Evolutionary conservation across 1,140 invertebrate species (phyloP).

Genomic region (Muscidifurax raptorellus): DNA sequence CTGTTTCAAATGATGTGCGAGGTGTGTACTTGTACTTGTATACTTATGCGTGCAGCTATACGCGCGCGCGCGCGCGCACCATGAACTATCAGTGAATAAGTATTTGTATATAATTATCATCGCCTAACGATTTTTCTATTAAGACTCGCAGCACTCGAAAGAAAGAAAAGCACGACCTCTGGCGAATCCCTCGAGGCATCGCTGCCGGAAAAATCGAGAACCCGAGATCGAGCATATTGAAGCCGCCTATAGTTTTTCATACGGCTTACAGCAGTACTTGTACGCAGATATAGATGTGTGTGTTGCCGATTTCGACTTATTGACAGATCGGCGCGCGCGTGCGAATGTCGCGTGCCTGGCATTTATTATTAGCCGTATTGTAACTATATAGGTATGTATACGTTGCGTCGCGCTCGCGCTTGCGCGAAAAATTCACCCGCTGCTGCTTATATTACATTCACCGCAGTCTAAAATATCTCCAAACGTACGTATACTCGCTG

Average conservation of each 20-base stretch:
- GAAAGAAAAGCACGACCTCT: too few relatives aligned
- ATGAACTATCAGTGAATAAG: too few relatives aligned
- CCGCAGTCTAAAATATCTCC: neutral
- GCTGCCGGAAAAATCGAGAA: too few relatives aligned
- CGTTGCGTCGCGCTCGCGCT: neutral
- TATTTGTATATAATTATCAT: too few relatives aligned
- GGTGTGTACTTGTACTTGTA: neutral
- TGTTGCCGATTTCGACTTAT: slow-evolving; percentile 13
- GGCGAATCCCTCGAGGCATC: too few relatives aligned
- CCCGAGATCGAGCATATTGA: too few relatives aligned
- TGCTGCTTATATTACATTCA: slow-evolving; percentile 19
- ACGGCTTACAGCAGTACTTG: too few relatives aligned
- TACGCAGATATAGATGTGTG: neutral
- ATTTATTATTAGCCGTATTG: slow-evolving; percentile 21
- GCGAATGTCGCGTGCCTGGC: slow-evolving; percentile 16
- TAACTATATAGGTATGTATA: neutral
- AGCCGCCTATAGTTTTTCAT: too few relatives aligned
- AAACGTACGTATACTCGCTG: neutral
- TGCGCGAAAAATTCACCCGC: neutral
- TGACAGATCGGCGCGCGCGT: slow-evolving; percentile 26
- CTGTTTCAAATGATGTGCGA: too few relatives aligned
- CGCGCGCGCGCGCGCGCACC: too few relatives aligned
- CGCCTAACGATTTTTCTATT: neutral
- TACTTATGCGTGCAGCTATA: neutral
- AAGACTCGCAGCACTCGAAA: too few relatives aligned